Percentiles rank a stretch among this genome's conserved stretches.
phyloP scores from a whole-genome alignment of 2,888 invertebrate genomes.

The Microchrysa polita region DNA sequence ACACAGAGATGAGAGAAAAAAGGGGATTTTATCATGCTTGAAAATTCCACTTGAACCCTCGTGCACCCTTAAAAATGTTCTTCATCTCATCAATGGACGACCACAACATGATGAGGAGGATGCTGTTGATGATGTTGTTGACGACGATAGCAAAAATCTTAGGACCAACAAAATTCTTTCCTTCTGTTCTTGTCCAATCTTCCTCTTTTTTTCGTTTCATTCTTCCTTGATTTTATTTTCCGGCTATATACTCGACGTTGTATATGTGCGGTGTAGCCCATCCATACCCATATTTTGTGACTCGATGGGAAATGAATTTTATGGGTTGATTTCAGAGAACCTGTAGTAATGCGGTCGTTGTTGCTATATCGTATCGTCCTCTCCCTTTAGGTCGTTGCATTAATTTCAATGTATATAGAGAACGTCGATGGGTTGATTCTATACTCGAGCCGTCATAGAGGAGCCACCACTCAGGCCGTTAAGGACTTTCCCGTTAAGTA shows the following conservation, averaged over 20 bases:
- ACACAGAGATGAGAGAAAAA: constrained; percentile 5
- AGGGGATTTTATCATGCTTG: constrained; percentile 38
- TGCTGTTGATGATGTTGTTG: constrained; percentile 9
- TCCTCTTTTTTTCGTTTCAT: background rate
- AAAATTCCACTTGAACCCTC: constrained; percentile 43
- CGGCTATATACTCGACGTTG: too few relatives aligned
- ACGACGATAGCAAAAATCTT: constrained; percentile 32
- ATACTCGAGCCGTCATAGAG: constrained; percentile 19
- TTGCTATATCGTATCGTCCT: background rate
- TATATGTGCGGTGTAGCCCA: too few relatives aligned
- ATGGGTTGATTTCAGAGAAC: constrained; percentile 36
- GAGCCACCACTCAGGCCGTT: constrained; percentile 38
- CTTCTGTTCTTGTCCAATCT: background rate
- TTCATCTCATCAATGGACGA: constrained; percentile 32
- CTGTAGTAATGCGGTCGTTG: constrained; percentile 8
- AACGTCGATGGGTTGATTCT: constrained; percentile 28
- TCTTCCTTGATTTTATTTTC: too few relatives aligned
- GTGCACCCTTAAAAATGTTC: constrained; percentile 35
- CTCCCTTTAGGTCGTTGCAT: constrained; percentile 10
- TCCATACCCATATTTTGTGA: constrained; percentile 1
- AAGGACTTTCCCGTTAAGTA: constrained; percentile 44
- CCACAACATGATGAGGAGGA: constrained; percentile 13
- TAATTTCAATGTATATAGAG: constrained; percentile 24
- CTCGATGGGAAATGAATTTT: constrained; percentile 43
- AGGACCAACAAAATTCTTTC: constrained; percentile 14